Conservation (phyloP, 2,113 vertebrate genomes). For the Trogon melanurus region DNA sequence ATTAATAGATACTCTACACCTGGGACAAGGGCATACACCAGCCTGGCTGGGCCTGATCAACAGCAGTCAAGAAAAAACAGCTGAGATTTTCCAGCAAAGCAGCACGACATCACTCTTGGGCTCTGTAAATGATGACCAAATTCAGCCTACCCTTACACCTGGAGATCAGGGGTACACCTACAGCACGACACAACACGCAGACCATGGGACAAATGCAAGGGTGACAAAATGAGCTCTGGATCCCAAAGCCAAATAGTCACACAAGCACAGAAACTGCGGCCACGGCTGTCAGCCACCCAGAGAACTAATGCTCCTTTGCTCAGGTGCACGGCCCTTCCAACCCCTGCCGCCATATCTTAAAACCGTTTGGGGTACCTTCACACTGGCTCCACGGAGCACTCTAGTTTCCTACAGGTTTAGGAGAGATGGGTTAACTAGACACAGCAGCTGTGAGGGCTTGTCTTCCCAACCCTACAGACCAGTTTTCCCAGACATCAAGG, state of each 20-base stretch:
- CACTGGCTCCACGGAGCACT: fast-evolving
- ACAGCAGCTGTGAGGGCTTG: fast-evolving
- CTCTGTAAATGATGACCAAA: not conserved
- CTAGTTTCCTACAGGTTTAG: not conserved
- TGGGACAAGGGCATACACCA: not conserved
- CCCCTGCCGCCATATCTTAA: not conserved
- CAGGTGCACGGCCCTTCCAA: not conserved
- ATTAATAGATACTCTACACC: not conserved
- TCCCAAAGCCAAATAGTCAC: not conserved
- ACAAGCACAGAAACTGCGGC: not conserved
- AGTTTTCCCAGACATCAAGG: not conserved
- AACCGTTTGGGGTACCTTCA: not conserved
- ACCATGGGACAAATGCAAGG: not conserved
- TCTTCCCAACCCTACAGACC: not conserved
- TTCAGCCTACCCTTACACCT: not conserved
- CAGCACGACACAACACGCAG: not conserved
- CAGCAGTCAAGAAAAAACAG: not conserved
- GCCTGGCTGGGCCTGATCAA: not conserved
- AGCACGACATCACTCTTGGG: not conserved
- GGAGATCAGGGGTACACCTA: not conserved
- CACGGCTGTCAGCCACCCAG: not conserved
- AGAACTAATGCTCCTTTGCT: not conserved
- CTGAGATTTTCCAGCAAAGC: not conserved
- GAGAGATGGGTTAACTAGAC: not conserved
- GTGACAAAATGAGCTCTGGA: not conserved